A percentile compares a stretch with the other conserved stretches of the same genome.
phyloP scores from a whole-genome alignment of 2,888 invertebrate species.

The Hesperia comma region DNA sequence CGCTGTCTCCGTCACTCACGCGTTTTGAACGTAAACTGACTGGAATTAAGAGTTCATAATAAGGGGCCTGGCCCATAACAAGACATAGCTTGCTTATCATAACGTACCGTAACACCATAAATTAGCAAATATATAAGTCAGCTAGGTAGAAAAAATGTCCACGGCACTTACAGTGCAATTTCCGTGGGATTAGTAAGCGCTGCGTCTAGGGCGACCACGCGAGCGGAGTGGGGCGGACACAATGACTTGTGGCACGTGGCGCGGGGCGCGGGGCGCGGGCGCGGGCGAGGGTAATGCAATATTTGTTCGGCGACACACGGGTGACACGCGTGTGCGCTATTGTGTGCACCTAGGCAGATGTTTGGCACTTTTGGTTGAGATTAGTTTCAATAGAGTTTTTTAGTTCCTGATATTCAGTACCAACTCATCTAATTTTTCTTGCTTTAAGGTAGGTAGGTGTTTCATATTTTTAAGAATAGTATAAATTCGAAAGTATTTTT shows the following conservation, averaged over 20 bases:
- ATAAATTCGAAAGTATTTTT: too few relatives aligned
- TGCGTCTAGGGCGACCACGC: conserved; percentile 62
- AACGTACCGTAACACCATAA: too few relatives aligned
- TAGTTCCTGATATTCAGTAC: too few relatives aligned
- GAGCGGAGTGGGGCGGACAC: conserved; percentile 44
- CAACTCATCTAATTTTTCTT: too few relatives aligned
- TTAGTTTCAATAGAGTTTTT: neutral
- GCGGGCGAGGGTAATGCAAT: conserved; percentile 67
- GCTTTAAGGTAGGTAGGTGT: too few relatives aligned
- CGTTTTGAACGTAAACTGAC: too few relatives aligned
- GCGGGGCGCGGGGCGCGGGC: conserved; percentile 42
- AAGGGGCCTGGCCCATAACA: too few relatives aligned
- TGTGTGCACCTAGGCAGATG: conserved; percentile 73
- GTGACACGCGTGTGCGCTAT: conserved; percentile 73
- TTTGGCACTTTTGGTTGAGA: conserved; percentile 50
- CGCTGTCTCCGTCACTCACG: too few relatives aligned
- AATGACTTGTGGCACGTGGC: conserved; percentile 44
- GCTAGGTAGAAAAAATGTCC: conserved; percentile 37
- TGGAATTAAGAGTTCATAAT: too few relatives aligned
- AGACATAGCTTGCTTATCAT: neutral
- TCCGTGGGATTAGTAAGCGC: conserved; percentile 68
- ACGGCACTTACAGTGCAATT: conserved; percentile 54
- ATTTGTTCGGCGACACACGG: conserved; percentile 81
- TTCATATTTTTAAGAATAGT: too few relatives aligned
- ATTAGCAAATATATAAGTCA: neutral